A percentile compares a stretch with the other conserved stretches of the same genome.
Evolutionary conservation across 2,113 vertebrate species (phyloP).

Genomic region (Elaphurus davidianus): DNA sequence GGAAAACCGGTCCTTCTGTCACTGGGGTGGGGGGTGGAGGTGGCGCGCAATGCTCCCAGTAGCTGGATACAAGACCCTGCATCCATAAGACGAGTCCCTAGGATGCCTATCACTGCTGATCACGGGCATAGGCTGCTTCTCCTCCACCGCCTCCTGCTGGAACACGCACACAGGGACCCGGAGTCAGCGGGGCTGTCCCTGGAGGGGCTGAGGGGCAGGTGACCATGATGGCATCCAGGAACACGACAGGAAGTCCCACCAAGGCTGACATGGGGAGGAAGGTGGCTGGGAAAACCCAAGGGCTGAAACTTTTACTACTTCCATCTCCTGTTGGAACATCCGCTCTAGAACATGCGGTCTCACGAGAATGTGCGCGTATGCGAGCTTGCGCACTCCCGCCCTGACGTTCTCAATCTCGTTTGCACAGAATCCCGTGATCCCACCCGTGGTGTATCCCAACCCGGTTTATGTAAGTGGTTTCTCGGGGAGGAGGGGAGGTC

Average conservation of each 20-base stretch:
- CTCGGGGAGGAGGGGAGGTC: accelerated
- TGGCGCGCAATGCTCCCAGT: not conserved
- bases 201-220: not conserved
- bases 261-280: not conserved
- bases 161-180: not conserved
- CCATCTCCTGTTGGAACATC: accelerated
- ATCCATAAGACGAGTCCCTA: not conserved
- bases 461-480: constrained; percentile 47
- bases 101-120: not conserved
- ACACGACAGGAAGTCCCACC: not conserved
- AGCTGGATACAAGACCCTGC: not conserved
- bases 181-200: not conserved
- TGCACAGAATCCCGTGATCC: not conserved
- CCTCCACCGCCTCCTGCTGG: accelerated
- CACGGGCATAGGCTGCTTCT: not conserved
- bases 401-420: not conserved
- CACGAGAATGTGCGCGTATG: accelerated
- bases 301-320: not conserved
- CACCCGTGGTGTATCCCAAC: not conserved
- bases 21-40: not conserved
- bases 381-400: accelerated
- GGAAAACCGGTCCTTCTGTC: not conserved
- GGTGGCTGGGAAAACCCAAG: not conserved
- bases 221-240: not conserved
- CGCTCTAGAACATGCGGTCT: not conserved